Evolutionary conservation across 2,888 invertebrate species (phyloP).

Genomic region (Aphodius granarius): DNA sequence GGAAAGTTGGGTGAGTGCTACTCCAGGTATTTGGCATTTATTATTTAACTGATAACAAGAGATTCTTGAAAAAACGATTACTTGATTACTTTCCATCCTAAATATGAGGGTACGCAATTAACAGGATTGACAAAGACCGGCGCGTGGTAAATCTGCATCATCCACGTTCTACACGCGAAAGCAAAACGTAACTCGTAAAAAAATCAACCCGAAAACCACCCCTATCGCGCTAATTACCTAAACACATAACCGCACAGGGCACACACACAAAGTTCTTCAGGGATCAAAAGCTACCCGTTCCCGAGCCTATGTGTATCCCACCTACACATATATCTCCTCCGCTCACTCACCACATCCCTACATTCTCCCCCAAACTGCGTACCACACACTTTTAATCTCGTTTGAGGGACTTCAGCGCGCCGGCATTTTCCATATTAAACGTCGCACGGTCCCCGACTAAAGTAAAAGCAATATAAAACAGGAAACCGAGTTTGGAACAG

Average conservation of each 20-base stretch:
- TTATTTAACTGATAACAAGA: too few relatives aligned
- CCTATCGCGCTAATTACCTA: background rate
- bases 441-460: background rate
- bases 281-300: background rate
- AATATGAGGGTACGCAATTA: too few relatives aligned
- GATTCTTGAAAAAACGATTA: too few relatives aligned
- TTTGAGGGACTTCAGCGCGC: background rate
- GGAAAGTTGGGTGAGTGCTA: too few relatives aligned
- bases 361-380: background rate
- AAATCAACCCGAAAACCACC: background rate
- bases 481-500: conserved; percentile 7
- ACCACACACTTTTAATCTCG: background rate
- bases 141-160: too few relatives aligned
- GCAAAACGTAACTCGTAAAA: background rate
- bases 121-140: too few relatives aligned
- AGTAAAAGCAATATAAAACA: background rate
- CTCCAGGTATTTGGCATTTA: too few relatives aligned
- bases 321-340: background rate
- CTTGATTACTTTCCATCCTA: too few relatives aligned
- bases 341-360: background rate
- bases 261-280: background rate
- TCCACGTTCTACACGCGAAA: too few relatives aligned
- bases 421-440: background rate
- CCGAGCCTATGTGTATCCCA: background rate
- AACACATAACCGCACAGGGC: background rate